Evolutionary conservation across 2,888 invertebrate species (phyloP), one percentile per base, ranked within the genome.

Genomic region (Sericinus montela): DNA sequence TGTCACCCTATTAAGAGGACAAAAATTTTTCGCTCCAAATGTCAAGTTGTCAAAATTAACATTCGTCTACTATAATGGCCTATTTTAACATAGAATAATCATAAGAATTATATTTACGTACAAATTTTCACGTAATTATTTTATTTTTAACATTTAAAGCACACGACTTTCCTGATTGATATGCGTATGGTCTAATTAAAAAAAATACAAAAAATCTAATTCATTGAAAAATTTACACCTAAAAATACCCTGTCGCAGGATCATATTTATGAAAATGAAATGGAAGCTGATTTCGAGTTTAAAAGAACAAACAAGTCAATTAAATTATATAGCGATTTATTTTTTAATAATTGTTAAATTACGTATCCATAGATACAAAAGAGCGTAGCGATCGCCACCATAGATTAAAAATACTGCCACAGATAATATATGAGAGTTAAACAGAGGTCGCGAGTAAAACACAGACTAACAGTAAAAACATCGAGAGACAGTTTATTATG

Each of bases 181-280:
- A 15, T 40, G 10, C 6, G 16, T 41, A 29, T 23, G 23, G 38
- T 3, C 16, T 30, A 15, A 41, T 8, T 1, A 6, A 19, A 30
- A 2, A 41, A 32, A 25, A 13, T 9, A 28, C 15, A 25, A 29
- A 34, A 34, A 41, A 30, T 25, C 8, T 15, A 37, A 42, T 15
- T 16, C 29, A 11, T 15, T 38, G 38, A 28, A 38, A 44, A 35
- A 13, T 44, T 44, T 44, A 44, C 35, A 35, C 32, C 63, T 64
- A 63, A 54, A 19, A 50, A 65, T 77, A 78, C 75, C 77, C 77
- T 77, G 76, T 75, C 55, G 63, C 69, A 67, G 65, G 66, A 63
- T 63, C 59, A 54, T 51, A 43, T 51, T 38, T 34, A 30, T 40
- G 46, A 23, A 44, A 42, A 48, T 23, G 41, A 36, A 37, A 45